Percentiles rank a stretch among this genome's conserved stretches.
Conservation (phyloP, 2,888 invertebrate genomes). For the Drosophila hamatofila region DNA sequence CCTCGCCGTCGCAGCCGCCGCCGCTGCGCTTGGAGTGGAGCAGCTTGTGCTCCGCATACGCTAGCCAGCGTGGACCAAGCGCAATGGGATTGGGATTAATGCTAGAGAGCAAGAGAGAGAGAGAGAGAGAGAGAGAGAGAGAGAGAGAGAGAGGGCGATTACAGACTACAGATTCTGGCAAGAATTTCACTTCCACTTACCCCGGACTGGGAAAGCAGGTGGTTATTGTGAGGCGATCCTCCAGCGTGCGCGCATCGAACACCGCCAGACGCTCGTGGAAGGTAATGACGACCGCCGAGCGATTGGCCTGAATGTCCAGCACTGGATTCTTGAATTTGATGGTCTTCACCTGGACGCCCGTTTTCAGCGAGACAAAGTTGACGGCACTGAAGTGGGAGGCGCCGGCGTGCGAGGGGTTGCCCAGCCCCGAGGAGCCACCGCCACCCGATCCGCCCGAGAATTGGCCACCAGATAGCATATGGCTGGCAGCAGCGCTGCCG, state of each 20-base stretch:
- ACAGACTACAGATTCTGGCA: too few species aligned
- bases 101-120: slow-evolving; percentile 49
- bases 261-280: slow-evolving; percentile 96
- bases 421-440: slow-evolving; percentile 84
- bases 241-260: slow-evolving; percentile 94
- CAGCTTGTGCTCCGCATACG: slow-evolving; percentile 94
- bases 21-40: slow-evolving; percentile 91
- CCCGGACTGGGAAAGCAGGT: slow-evolving; percentile 96
- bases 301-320: slow-evolving; percentile 95
- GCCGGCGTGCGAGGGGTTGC: slow-evolving; percentile 36
- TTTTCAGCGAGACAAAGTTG: slow-evolving; percentile 92
- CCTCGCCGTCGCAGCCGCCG: slow-evolving; percentile 94
- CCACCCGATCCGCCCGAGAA: slow-evolving; percentile 87
- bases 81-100: slow-evolving; percentile 92
- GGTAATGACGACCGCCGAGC: slow-evolving; percentile 93
- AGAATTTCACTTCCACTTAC: slow-evolving; percentile 72
- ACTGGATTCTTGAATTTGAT: slow-evolving; percentile 97
- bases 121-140: not conserved
- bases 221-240: slow-evolving; percentile 94
- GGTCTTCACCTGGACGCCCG: slow-evolving; percentile 88
- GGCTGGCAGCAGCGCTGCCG: slow-evolving; percentile 88
- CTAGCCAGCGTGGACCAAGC: slow-evolving; percentile 93
- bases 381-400: slow-evolving; percentile 92
- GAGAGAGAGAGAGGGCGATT: too few species aligned
- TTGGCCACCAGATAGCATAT: slow-evolving; percentile 89